Percentiles rank a stretch among this genome's conserved stretches.
These are phyloP conservation scores for Kryptolebias marmoratus DNA, from an alignment of 2,113 vertebrate genomes.

Conservation along the genomic window DNA sequence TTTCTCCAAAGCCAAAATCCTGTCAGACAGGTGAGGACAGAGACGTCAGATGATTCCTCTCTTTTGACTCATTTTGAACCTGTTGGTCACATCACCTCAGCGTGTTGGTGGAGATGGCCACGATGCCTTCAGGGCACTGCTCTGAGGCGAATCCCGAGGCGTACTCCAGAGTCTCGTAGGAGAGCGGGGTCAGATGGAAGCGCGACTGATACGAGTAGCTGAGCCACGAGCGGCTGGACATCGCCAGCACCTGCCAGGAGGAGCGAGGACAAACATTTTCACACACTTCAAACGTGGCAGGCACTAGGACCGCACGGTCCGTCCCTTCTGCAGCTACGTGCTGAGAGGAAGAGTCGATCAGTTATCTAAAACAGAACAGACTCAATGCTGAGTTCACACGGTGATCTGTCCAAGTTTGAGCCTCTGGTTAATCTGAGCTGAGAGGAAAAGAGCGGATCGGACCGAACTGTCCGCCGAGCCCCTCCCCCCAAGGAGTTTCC, in stretches of 20 bases:
- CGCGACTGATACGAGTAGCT: conserved; percentile 98
- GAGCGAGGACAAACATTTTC: neutral
- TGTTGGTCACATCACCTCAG: conserved; percentile 82
- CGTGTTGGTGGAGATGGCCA: conserved; percentile 98
- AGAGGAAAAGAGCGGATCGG: too few relatives aligned
- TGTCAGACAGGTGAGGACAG: conserved; percentile 56
- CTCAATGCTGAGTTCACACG: too few relatives aligned
- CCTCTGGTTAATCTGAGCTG: too few relatives aligned
- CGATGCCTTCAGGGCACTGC: conserved; percentile 97
- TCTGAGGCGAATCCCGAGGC: conserved; percentile 98
- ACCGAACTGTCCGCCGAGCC: too few relatives aligned
- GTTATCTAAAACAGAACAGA: neutral
- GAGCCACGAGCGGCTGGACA: conserved; percentile 98
- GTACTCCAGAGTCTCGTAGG: conserved; percentile 95
- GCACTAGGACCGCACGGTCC: too few relatives aligned
- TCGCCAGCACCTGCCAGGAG: conserved; percentile 89
- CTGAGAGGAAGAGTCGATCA: neutral
- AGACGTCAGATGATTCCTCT: neutral
- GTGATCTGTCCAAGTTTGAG: too few relatives aligned
- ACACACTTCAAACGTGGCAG: neutral
- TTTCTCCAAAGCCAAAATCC: conserved; percentile 98
- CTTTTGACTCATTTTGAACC: too few relatives aligned
- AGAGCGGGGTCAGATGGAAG: conserved; percentile 95
- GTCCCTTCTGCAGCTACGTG: too few relatives aligned
- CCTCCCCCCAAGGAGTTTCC: too few relatives aligned